Evolutionary conservation across 2,888 invertebrate species (phyloP).

Genomic region (Anorthoa munda): DNA sequence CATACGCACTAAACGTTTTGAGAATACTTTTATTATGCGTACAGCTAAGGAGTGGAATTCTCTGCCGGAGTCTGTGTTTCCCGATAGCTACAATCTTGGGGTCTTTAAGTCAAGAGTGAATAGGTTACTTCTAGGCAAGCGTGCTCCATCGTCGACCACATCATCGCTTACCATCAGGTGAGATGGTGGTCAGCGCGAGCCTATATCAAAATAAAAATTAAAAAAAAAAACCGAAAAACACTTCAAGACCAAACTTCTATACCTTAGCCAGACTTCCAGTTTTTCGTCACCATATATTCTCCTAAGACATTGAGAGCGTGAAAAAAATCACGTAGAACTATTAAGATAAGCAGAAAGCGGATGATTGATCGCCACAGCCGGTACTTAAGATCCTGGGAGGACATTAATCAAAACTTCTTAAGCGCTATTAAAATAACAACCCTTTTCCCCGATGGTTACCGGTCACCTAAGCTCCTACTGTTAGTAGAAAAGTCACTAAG

Average conservation of each 20-base stretch:
- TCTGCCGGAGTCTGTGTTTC: too few relatives aligned
- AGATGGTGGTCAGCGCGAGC: too few relatives aligned
- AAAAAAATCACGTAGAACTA: conserved; percentile 54
- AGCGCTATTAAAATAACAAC: conserved; percentile 68
- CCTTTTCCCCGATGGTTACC: conserved; percentile 58
- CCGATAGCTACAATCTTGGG: too few relatives aligned
- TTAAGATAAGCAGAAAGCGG: conserved; percentile 56
- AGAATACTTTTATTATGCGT: too few relatives aligned
- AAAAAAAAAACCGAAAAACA: neutral
- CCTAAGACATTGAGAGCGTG: conserved; percentile 26
- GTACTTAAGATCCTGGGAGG: conserved; percentile 56
- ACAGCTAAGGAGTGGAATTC: too few relatives aligned
- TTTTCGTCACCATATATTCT: conserved; percentile 1
- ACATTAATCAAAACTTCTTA: conserved; percentile 73
- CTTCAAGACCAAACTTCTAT: neutral
- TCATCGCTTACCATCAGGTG: too few relatives aligned
- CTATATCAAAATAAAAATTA: too few relatives aligned
- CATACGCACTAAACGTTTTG: too few relatives aligned
- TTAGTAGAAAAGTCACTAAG: conserved; percentile 12
- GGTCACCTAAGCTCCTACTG: conserved; percentile 42
- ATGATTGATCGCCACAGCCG: conserved; percentile 62
- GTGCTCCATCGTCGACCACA: too few relatives aligned
- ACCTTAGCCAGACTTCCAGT: neutral
- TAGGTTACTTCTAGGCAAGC: too few relatives aligned
- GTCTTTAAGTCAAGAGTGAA: too few relatives aligned